phyloP scores from a whole-genome alignment of 2,888 invertebrate species.

The Drosophila silvestris region DNA sequence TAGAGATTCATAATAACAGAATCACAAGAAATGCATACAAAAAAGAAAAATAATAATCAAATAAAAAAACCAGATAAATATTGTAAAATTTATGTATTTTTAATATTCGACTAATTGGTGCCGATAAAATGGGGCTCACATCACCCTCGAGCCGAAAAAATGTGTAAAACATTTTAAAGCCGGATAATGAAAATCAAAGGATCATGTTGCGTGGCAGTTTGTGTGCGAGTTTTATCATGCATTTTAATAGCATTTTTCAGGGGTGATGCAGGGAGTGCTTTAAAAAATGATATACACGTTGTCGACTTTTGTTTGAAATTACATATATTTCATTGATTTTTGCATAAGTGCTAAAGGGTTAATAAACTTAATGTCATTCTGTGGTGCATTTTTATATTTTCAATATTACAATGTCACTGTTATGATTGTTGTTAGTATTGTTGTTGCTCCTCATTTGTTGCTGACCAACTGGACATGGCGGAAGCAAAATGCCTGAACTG shows the following conservation, averaged over 20 bases:
- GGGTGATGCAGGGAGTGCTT: not conserved
- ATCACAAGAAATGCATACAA: not conserved
- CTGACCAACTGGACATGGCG: not conserved
- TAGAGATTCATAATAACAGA: not conserved
- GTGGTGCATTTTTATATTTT: slow-evolving; percentile 43
- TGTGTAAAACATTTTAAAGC: slow-evolving; percentile 61
- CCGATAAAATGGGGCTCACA: slow-evolving; percentile 57
- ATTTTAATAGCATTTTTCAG: slow-evolving; percentile 41
- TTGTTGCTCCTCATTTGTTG: slow-evolving; percentile 17
- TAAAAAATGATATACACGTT: not conserved
- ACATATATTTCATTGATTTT: slow-evolving; percentile 53
- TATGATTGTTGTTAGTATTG: not conserved
- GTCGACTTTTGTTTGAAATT: slow-evolving; percentile 46
- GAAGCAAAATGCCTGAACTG: slow-evolving; percentile 16
- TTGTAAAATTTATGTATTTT: slow-evolving; percentile 66
- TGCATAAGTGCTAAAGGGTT: slow-evolving; percentile 67
- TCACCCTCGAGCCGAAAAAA: slow-evolving; percentile 50
- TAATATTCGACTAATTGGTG: slow-evolving; percentile 77
- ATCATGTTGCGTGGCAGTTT: slow-evolving; percentile 6
- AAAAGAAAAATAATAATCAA: slow-evolving; percentile 20
- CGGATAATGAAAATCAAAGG: slow-evolving; percentile 68
- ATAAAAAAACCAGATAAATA: slow-evolving; percentile 37
- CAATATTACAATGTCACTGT: slow-evolving; percentile 30
- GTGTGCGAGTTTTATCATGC: slow-evolving; percentile 35
- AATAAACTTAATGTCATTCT: slow-evolving; percentile 70